phyloP scores from a whole-genome alignment of 2,797 vertebrate species.

The Acrocephalus scirpaceus region DNA sequence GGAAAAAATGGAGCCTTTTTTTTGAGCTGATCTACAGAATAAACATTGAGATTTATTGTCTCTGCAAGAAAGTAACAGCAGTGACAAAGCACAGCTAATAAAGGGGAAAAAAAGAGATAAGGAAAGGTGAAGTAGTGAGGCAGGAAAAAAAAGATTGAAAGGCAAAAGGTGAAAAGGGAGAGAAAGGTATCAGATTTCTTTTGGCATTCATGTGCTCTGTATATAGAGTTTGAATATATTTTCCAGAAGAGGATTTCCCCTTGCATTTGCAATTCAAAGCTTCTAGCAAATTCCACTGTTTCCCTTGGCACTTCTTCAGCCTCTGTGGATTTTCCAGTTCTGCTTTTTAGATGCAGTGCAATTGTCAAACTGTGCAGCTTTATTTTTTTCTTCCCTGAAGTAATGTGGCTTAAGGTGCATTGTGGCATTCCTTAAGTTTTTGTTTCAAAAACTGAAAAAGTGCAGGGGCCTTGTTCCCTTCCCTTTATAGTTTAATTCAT shows the following conservation, averaged over 20 bases:
- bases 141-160: background rate
- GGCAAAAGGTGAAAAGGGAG: background rate
- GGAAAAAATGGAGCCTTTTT: background rate
- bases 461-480: background rate
- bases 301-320: conserved; percentile 53
- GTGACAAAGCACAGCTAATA: background rate
- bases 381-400: background rate
- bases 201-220: background rate
- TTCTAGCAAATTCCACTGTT: conserved; percentile 64
- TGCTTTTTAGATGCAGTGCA: conserved; percentile 20
- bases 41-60: background rate
- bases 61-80: background rate
- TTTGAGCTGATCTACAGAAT: background rate
- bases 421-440: background rate
- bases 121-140: background rate
- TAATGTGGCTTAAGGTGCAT: background rate
- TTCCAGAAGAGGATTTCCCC: conserved; percentile 64
- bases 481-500: background rate
- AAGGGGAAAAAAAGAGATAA: background rate
- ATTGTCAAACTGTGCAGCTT: background rate
- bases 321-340: conserved; percentile 61
- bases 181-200: conserved; percentile 30
- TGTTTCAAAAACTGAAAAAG: background rate
- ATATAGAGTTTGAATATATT: conserved; percentile 40
- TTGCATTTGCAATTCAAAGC: conserved; percentile 65